Evolutionary conservation across 2,888 invertebrate genomes (phyloP).

Genomic region (Teleiodes luculella): DNA sequence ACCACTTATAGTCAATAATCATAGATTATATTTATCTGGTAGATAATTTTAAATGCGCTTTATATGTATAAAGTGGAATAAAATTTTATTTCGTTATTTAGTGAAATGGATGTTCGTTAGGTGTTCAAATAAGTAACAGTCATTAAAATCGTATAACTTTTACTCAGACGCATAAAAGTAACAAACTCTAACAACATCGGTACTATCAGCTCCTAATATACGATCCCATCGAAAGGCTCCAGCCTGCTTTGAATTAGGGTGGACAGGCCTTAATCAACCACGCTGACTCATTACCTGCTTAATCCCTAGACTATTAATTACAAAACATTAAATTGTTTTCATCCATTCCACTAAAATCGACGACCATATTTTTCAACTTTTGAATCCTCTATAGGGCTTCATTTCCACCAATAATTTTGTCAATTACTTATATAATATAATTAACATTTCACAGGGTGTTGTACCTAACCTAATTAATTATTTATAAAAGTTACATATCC

Average conservation of each 20-base stretch:
- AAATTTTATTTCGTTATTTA: slow-evolving; percentile 32
- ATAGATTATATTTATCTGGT: slow-evolving; percentile 49
- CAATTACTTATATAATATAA: slow-evolving; percentile 55
- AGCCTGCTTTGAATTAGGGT: too few species aligned
- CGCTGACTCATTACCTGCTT: too few species aligned
- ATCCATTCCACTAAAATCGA: slow-evolving; percentile 30
- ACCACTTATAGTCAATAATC: slow-evolving; percentile 53
- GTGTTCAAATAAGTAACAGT: too few species aligned
- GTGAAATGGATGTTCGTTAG: slow-evolving; percentile 21
- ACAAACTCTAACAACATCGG: too few species aligned
- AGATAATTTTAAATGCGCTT: slow-evolving; percentile 49
- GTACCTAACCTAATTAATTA: slow-evolving; percentile 35
- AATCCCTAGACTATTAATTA: too few species aligned
- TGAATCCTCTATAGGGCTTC: slow-evolving; percentile 45
- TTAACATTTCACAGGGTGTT: slow-evolving; percentile 69
- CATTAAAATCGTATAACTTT: too few species aligned
- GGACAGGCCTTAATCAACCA: too few species aligned
- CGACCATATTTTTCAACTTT: slow-evolving; percentile 22
- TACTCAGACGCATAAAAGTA: too few species aligned
- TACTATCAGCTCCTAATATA: too few species aligned
- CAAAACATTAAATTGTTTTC: too few species aligned
- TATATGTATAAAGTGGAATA: slow-evolving; percentile 45
- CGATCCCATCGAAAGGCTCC: too few species aligned
- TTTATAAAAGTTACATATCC: slow-evolving; percentile 61
- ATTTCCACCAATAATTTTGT: slow-evolving; percentile 69